These are phyloP conservation scores for Gisinianus flammeolus DNA, from an alignment of 2,888 invertebrate genomes.

Conservation along the genomic window DNA sequence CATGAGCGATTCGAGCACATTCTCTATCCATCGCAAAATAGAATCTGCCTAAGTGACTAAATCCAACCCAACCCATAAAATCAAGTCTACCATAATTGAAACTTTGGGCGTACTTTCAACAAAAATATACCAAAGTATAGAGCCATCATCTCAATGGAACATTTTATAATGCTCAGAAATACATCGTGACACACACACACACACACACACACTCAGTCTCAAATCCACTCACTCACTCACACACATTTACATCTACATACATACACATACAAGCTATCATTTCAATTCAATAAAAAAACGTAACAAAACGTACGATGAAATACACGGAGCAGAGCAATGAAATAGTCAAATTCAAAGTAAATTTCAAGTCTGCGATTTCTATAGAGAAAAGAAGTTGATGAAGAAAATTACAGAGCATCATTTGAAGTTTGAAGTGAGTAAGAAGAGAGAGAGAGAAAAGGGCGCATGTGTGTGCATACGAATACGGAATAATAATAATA, in stretches of 20 bases:
- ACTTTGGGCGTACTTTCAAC: conserved; percentile 48
- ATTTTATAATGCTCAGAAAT: conserved; percentile 8
- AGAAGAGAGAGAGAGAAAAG: not conserved
- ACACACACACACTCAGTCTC: not conserved
- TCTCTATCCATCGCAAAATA: conserved; percentile 40
- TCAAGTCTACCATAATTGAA: conserved; percentile 43
- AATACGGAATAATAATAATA: conserved; percentile 3
- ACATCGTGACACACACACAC: not conserved
- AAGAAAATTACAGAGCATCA: conserved; percentile 30
- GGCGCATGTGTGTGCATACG: not conserved
- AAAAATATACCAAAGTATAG: conserved; percentile 30
- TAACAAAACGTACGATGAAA: conserved; percentile 18
- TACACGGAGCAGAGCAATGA: not conserved
- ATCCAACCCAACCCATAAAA: conserved; percentile 42
- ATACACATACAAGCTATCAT: conserved; percentile 24
- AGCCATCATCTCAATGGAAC: not conserved
- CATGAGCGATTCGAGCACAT: not conserved
- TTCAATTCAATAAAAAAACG: conserved; percentile 29
- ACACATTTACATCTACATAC: conserved; percentile 2
- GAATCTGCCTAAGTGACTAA: conserved; percentile 37
- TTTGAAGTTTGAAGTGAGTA: not conserved
- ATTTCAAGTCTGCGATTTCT: conserved; percentile 17
- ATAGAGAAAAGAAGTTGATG: conserved; percentile 26
- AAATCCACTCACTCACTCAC: too few relatives aligned
- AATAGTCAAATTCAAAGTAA: conserved; percentile 17